These are phyloP conservation scores for Hapalemur alaotrensis DNA, from an alignment of 2,797 vertebrate genomes.

Conservation along the genomic window DNA sequence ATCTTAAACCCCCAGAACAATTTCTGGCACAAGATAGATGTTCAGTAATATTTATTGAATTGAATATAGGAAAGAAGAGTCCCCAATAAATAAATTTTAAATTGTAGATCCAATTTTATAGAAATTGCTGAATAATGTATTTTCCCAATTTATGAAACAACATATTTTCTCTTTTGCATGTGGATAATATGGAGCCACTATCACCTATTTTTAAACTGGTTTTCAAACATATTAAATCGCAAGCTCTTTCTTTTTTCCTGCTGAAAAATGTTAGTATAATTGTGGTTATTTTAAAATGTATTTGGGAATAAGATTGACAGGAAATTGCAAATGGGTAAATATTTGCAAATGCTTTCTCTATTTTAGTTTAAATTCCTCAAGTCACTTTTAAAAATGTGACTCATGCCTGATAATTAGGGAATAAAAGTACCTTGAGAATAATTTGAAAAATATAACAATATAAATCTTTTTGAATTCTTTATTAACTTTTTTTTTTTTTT, in stretches of 20 bases:
- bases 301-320: neutral
- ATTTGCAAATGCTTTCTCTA: neutral
- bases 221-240: neutral
- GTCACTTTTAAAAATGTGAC: neutral
- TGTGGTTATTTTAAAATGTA: slow-evolving; percentile 1
- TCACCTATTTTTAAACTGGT: neutral
- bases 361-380: slow-evolving; percentile 34
- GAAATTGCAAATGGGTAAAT: slow-evolving; percentile 8
- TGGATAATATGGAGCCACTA: neutral
- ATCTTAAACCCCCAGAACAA: neutral
- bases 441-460: slow-evolving; percentile 77
- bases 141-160: neutral
- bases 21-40: neutral
- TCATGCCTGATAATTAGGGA: neutral
- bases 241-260: neutral
- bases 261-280: neutral
- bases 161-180: neutral
- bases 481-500: too few species aligned
- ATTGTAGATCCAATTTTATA: neutral
- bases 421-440: slow-evolving; percentile 75
- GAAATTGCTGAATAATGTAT: neutral
- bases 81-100: slow-evolving; percentile 9
- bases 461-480: slow-evolving; percentile 67
- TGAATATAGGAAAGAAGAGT: neutral
- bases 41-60: slow-evolving; percentile 9